phyloP scores from a whole-genome alignment of 2,113 vertebrate species.

The Cardinalis cardinalis region DNA sequence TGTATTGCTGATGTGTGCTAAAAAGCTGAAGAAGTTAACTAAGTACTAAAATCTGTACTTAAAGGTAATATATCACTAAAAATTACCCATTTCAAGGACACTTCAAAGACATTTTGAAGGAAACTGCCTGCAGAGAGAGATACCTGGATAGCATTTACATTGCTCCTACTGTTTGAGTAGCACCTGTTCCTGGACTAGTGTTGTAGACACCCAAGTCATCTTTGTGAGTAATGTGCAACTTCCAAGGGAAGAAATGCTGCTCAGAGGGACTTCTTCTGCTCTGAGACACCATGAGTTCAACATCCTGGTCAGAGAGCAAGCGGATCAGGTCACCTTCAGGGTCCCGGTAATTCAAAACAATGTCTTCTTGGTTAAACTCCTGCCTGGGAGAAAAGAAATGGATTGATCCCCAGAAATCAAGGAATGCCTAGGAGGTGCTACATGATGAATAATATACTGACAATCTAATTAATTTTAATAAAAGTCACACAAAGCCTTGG shows the following conservation, averaged over 20 bases:
- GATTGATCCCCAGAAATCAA: not conserved
- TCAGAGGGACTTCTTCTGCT: constrained; percentile 66
- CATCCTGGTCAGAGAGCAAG: constrained; percentile 83
- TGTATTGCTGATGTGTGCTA: not conserved
- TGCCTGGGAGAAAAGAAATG: constrained; percentile 62
- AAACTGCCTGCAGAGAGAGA: not conserved
- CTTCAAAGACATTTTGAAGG: not conserved
- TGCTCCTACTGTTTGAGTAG: not conserved
- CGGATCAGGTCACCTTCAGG: constrained; percentile 85
- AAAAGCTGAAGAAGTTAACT: not conserved
- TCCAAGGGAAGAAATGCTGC: constrained; percentile 87
- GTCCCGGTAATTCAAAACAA: constrained; percentile 88
- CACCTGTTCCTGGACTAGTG: constrained; percentile 41
- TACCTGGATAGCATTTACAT: not conserved
- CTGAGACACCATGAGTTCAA: constrained; percentile 83
- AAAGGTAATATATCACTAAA: not conserved
- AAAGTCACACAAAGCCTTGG: not conserved
- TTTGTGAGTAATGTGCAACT: constrained; percentile 80
- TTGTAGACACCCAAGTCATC: constrained; percentile 83
- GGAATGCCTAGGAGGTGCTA: not conserved
- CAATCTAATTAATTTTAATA: not conserved
- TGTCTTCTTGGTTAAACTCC: constrained; percentile 80
- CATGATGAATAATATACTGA: not conserved
- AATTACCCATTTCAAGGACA: not conserved
- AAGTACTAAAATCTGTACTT: not conserved